Evolutionary conservation across 2,113 vertebrate species (phyloP).

Genomic region (Gavialis gangeticus): DNA sequence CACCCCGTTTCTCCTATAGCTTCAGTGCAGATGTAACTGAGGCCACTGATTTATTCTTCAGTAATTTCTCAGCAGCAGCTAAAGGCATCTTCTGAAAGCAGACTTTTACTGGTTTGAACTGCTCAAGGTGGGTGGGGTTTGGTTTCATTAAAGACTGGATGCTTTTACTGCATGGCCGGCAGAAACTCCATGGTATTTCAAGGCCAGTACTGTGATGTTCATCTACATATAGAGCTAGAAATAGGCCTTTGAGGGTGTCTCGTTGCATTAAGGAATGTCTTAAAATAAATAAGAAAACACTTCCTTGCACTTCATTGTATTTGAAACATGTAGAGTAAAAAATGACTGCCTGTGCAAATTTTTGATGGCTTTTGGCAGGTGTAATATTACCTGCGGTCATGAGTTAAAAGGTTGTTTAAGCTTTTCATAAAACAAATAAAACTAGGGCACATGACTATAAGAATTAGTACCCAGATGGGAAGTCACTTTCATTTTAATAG

Average conservation of each 20-base stretch:
- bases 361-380: conserved; percentile 19
- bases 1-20: not conserved
- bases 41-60: not conserved
- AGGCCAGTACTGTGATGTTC: not conserved
- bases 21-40: not conserved
- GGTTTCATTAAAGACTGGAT: not conserved
- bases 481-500: not conserved
- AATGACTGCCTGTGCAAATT: not conserved
- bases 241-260: not conserved
- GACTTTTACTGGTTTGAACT: not conserved
- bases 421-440: not conserved
- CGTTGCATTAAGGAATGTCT: conserved; percentile 22
- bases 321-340: not conserved
- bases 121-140: not conserved
- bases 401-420: not conserved
- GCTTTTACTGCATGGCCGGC: not conserved
- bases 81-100: not conserved
- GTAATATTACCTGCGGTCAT: not conserved
- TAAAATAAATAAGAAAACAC: conserved; percentile 42
- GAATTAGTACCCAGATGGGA: not conserved
- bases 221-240: not conserved
- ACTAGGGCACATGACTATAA: not conserved
- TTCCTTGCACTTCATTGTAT: not conserved
- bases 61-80: not conserved
- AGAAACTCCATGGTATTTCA: not conserved